Base-by-base conservation (phyloP, 2,888 invertebrate genomes). In the Polyommatus iphigenia region DNA sequence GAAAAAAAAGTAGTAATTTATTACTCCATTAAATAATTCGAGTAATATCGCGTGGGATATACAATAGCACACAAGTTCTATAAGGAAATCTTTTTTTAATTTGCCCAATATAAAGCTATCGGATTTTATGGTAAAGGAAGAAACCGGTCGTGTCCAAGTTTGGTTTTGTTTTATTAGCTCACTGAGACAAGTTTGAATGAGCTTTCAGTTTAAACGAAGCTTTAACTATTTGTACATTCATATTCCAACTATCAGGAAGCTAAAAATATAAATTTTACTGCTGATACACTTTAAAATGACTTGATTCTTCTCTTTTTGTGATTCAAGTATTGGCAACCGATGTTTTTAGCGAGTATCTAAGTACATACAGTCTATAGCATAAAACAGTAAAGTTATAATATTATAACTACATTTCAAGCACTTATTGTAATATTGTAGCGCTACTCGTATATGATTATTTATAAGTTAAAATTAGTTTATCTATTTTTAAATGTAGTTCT, bases 121-220 rank as follows among this genome's bases (percentile, higher is more conserved):
- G 59, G n/a, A 24, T 73, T 24, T 72, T 71, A 72, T 77, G 36
- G 46, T 75, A 50, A 36, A 73, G 41, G 24, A 57, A 73, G 59
- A 73, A 78, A 78, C 77, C 59, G 41, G 77, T 78, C 46, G 18
- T 24, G 18, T 75, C 75, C 75, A 24, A 41, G 57, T 78, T 77
- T 59, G 77, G 77, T 57, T 77, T 71, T 71, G 32, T 72, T 46
- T 59, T 73, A 73, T 73, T 72, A 78, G 59, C 73, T 36, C 67
- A 46, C 20, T 20, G 20, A 13, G 50, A 54, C 29, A 46, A 20
- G 73, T 57, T 78, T 59, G 41, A 78, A 72, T 18, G 20, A 57
- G 72, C 29, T 54, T 59, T 73, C 57, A 72, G 73, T 77, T 75
- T 50, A 77, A 72, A 73, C 32, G 59, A 50, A 15, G n/a, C 50